phyloP scores from a whole-genome alignment of 2,113 vertebrate genomes.

The Nerophis ophidion region DNA sequence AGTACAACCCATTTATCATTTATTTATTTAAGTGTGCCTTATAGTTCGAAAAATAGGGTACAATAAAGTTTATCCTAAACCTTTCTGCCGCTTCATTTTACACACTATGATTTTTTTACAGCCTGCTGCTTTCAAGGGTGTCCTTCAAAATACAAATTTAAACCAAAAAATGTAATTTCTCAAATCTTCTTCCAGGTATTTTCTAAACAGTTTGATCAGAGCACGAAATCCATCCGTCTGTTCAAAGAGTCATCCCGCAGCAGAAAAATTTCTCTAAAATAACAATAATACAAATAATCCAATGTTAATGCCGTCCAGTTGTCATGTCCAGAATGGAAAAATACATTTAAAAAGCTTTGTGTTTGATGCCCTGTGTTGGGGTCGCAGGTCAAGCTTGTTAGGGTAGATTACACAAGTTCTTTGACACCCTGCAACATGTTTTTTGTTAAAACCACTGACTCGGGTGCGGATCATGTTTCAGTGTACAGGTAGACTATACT shows the following conservation, averaged over 20 bases:
- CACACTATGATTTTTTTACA: too few species aligned
- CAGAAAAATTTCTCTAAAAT: background rate
- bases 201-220: background rate
- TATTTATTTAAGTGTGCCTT: too few species aligned
- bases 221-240: background rate
- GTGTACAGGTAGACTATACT: background rate
- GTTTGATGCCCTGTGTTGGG: background rate
- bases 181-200: background rate
- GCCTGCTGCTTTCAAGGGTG: too few species aligned
- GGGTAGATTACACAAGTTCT: background rate
- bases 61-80: too few species aligned
- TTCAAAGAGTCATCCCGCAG: background rate
- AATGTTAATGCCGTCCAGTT: background rate
- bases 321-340: background rate
- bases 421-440: background rate
- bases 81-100: too few species aligned
- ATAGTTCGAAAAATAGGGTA: too few species aligned
- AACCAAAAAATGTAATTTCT: too few species aligned
- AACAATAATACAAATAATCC: background rate
- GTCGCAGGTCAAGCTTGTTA: constrained; percentile 1
- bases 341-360: background rate
- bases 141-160: too few species aligned
- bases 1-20: too few species aligned
- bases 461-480: background rate
- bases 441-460: constrained; percentile 1